Evolutionary conservation across 2,888 invertebrate genomes (phyloP).

Genomic region (Heliconius ismenius): DNA sequence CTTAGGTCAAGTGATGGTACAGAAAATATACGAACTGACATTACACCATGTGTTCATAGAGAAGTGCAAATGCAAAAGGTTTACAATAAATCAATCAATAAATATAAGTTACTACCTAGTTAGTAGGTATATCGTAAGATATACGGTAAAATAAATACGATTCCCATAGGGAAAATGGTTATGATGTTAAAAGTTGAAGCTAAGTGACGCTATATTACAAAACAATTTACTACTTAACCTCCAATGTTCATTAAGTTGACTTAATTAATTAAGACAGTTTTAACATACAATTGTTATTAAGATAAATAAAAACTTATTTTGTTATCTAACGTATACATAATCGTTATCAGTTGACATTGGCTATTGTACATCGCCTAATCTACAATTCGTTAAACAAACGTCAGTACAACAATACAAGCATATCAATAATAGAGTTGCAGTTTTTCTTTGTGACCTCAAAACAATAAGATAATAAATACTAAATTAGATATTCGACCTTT

Average conservation of each 20-base stretch:
- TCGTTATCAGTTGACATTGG: conserved; percentile 29
- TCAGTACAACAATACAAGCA: background rate
- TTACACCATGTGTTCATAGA: background rate
- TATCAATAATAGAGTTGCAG: background rate
- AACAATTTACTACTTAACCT: background rate
- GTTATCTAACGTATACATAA: conserved; percentile 1
- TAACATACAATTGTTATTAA: conserved; percentile 3
- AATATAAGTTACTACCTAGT: no score
- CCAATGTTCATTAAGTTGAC: background rate
- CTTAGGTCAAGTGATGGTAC: background rate
- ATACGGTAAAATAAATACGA: no score
- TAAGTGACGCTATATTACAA: background rate
- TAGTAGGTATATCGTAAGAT: no score
- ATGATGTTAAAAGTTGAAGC: no score
- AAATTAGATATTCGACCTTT: background rate
- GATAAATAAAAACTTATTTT: conserved; percentile 4
- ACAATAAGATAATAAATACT: background rate
- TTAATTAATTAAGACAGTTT: background rate
- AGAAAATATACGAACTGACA: background rate
- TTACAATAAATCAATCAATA: no score
- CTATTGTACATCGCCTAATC: conserved; percentile 28
- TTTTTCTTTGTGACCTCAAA: conserved; percentile 6
- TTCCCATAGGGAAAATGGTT: no score
- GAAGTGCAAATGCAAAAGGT: no score
- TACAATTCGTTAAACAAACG: conserved; percentile 17